A percentile compares a stretch with the other conserved stretches of the same genome.
Evolutionary conservation across 2,113 vertebrate genomes (phyloP).

Genomic region (Bubo scandiacus): DNA sequence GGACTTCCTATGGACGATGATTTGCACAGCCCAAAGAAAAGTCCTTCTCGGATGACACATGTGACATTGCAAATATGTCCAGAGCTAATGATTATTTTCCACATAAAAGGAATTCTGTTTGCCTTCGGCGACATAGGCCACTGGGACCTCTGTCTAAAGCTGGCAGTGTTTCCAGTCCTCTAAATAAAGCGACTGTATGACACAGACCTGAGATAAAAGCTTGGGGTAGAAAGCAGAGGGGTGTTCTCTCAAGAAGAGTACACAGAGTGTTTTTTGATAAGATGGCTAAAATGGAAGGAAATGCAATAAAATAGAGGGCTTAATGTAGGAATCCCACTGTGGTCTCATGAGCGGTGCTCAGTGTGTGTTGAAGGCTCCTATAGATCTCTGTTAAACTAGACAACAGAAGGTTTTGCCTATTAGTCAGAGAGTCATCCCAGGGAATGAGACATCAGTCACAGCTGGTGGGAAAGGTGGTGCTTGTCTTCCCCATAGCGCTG

Average conservation of each 20-base stretch:
- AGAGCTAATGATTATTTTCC: constrained; percentile 9
- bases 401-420: background rate
- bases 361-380: background rate
- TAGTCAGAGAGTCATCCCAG: background rate
- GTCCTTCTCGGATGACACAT: background rate
- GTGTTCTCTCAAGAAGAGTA: background rate
- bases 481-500: rapidly evolving
- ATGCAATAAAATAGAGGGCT: background rate
- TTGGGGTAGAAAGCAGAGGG: background rate
- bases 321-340: background rate
- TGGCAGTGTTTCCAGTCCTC: background rate
- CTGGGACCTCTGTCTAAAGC: background rate
- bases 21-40: background rate
- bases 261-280: background rate
- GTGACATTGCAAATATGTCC: background rate
- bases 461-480: background rate
- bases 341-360: background rate
- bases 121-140: background rate
- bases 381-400: background rate
- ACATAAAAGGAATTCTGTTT: constrained; percentile 6
- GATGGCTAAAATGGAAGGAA: background rate
- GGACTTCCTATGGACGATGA: constrained; percentile 4
- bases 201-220: constrained; percentile 11
- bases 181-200: background rate
- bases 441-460: background rate